A percentile compares a stretch with the other conserved stretches of the same genome.
phyloP scores from a whole-genome alignment of 1,140 invertebrate genomes.

The Meloidogyne exigua region DNA sequence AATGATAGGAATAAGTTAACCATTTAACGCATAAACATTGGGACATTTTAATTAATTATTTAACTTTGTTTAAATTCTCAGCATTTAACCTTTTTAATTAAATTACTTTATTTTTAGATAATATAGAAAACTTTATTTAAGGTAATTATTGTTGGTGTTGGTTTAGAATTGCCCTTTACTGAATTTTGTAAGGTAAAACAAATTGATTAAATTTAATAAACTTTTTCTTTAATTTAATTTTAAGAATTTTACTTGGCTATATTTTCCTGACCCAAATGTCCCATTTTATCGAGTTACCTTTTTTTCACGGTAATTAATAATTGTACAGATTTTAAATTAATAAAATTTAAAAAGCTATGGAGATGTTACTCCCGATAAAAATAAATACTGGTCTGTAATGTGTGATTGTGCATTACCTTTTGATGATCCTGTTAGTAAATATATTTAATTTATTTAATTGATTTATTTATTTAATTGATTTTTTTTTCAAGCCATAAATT shows the following conservation, averaged over 20 bases:
- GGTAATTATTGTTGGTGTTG: slow-evolving; percentile 62
- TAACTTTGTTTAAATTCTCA: too few relatives aligned
- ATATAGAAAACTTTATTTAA: slow-evolving; percentile 28
- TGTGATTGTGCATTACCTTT: slow-evolving; percentile 59
- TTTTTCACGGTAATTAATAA: slow-evolving; percentile 49
- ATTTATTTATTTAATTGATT: too few relatives aligned
- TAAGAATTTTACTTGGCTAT: slow-evolving; percentile 62
- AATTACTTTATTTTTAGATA: too few relatives aligned
- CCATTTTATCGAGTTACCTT: slow-evolving; percentile 64
- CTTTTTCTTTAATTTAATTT: not conserved
- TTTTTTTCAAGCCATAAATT: too few relatives aligned
- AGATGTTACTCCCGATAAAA: slow-evolving; percentile 57
- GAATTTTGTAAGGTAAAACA: slow-evolving; percentile 41
- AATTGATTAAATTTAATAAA: not conserved
- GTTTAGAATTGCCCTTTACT: slow-evolving; percentile 58
- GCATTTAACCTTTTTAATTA: too few relatives aligned
- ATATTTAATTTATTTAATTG: too few relatives aligned
- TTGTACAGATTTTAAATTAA: slow-evolving; percentile 36
- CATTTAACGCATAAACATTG: too few relatives aligned
- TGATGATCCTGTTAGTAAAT: slow-evolving; percentile 45
- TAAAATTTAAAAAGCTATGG: slow-evolving; percentile 33
- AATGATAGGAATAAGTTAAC: too few relatives aligned
- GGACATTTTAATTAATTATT: too few relatives aligned
- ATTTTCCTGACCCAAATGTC: slow-evolving; percentile 62
- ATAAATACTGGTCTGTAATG: slow-evolving; percentile 64